phyloP scores from a whole-genome alignment of 2,888 invertebrate genomes.

The Argynnis bischoffii region DNA sequence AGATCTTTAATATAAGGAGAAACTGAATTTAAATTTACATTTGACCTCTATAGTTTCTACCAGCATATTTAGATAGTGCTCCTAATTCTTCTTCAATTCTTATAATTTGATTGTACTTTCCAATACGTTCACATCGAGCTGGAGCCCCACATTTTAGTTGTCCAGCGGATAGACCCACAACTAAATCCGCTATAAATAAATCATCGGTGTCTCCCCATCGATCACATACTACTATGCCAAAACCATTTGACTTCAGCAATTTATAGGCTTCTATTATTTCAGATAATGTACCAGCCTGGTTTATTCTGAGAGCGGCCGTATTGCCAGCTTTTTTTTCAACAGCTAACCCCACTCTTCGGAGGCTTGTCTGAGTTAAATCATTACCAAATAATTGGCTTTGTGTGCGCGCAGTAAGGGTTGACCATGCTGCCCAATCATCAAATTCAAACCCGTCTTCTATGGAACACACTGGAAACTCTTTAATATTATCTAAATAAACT shows the following conservation, averaged over 20 bases:
- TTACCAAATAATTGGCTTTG: constrained; percentile 93
- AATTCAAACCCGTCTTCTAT: constrained; percentile 99
- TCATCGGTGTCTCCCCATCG: constrained; percentile 99
- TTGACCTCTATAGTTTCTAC: constrained; percentile 94
- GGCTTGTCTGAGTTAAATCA: constrained; percentile 96
- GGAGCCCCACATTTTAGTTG: constrained; percentile 99
- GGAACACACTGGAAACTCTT: constrained; percentile 94
- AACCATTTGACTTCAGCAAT: constrained; percentile 97
- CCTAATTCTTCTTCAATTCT: constrained; percentile 99
- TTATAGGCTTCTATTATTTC: constrained; percentile 98
- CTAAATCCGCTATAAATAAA: constrained; percentile 98
- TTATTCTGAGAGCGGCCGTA: constrained; percentile 94
- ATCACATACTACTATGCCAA: constrained; percentile 83
- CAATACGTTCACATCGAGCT: constrained; percentile 96
- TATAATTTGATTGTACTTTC: constrained; percentile 98
- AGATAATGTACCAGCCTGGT: constrained; percentile 98
- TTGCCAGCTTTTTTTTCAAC: constrained; percentile 98
- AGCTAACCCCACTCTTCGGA: constrained; percentile 93
- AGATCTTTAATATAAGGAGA: background rate
- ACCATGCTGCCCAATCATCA: constrained; percentile 99
- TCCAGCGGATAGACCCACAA: constrained; percentile 98
- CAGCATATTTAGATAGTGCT: constrained; percentile 93
- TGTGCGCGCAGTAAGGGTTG: constrained; percentile 86
- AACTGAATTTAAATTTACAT: constrained; percentile 19
- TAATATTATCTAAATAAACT: constrained; percentile 93